These are phyloP conservation scores for Molossus molossus DNA, from an alignment of 2,797 vertebrate genomes.

Conservation along the genomic window DNA sequence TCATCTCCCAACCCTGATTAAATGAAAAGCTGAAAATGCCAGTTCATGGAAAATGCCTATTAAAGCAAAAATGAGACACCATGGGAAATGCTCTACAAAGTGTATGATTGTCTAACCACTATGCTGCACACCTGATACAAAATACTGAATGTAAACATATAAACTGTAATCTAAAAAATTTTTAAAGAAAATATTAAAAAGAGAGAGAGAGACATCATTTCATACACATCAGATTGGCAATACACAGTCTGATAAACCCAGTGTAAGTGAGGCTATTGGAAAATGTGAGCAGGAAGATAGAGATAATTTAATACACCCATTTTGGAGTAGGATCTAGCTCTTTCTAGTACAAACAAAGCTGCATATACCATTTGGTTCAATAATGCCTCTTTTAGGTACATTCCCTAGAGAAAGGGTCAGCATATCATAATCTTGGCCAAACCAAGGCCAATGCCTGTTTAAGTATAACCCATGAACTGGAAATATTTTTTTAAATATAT, in stretches of 20 bases:
- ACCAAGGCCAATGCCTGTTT: background rate
- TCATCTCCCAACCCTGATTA: background rate
- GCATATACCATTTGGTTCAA: background rate
- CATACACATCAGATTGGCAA: background rate
- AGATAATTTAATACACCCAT: background rate
- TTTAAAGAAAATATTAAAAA: background rate
- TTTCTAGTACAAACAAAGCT: background rate
- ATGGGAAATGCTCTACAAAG: background rate
- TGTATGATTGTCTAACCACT: background rate
- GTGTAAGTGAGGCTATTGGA: background rate
- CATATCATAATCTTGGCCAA: background rate
- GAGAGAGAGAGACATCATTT: constrained; percentile 15
- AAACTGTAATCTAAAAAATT: background rate
- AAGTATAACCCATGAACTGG: too few species aligned
- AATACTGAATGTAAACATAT: background rate
- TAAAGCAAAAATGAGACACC: background rate
- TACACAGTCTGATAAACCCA: background rate
- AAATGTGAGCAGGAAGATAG: background rate
- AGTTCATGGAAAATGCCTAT: constrained; percentile 17
- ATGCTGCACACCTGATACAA: background rate
- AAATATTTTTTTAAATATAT: too few species aligned
- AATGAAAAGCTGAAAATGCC: background rate
- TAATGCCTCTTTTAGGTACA: background rate
- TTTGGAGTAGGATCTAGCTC: background rate
- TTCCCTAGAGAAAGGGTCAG: background rate